phyloP scores from a whole-genome alignment of 2,888 invertebrate species.

The Seladonia tumulorum region DNA sequence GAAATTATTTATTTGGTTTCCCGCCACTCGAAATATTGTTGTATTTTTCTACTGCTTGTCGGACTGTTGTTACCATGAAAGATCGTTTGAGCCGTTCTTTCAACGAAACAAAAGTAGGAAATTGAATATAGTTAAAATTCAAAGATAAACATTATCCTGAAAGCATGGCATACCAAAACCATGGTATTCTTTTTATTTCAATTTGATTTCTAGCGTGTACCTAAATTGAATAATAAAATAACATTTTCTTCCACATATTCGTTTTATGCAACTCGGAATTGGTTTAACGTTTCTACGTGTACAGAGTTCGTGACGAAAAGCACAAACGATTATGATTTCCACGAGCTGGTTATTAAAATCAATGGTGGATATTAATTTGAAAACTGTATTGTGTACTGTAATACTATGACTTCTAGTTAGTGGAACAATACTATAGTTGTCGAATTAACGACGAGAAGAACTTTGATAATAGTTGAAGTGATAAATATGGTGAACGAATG shows the following conservation, averaged over 20 bases:
- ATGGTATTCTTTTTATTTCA: too few species aligned
- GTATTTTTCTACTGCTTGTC: background rate
- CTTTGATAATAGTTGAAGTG: background rate
- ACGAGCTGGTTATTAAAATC: background rate
- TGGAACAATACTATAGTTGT: background rate
- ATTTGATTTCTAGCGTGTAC: background rate
- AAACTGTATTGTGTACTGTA: background rate
- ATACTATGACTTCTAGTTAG: background rate
- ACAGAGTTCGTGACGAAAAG: background rate
- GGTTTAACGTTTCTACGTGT: background rate
- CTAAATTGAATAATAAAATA: background rate
- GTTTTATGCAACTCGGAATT: background rate
- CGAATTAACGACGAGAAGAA: background rate
- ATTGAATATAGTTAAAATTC: background rate
- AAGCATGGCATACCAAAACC: too few species aligned
- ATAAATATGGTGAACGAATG: too few species aligned
- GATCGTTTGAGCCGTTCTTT: background rate
- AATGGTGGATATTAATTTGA: background rate
- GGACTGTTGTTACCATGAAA: background rate
- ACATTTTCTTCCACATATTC: background rate
- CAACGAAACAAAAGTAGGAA: background rate
- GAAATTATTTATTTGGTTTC: background rate
- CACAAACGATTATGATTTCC: background rate
- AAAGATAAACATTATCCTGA: too few species aligned
- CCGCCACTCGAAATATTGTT: background rate